phyloP scores from a whole-genome alignment of 2,113 vertebrate genomes.

The Hippocampus barbouri region DNA sequence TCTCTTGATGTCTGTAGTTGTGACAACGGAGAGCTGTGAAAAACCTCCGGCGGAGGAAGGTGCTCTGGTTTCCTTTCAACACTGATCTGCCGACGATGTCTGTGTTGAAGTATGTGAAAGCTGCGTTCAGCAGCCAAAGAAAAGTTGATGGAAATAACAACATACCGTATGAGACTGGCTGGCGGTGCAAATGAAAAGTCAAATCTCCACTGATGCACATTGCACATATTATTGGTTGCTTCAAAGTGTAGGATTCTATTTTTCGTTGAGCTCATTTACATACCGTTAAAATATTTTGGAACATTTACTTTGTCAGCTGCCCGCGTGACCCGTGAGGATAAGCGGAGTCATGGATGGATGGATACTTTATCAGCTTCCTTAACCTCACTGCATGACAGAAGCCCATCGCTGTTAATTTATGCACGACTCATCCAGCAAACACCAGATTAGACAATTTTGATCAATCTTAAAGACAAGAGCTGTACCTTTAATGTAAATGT shows the following conservation, averaged over 20 bases:
- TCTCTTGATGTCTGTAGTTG: conserved; percentile 29
- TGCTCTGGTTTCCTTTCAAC: conserved; percentile 55
- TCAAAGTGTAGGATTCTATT: conserved; percentile 2
- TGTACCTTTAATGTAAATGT: conserved; percentile 4
- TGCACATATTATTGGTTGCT: neutral
- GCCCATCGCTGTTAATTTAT: neutral
- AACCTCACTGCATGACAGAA: neutral
- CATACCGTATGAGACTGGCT: neutral
- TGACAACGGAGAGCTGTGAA: conserved; percentile 6
- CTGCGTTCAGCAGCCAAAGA: neutral
- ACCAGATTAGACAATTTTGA: conserved; percentile 27
- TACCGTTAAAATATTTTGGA: conserved; percentile 2
- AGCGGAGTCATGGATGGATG: no score
- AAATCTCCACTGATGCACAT: neutral
- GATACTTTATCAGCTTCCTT: conserved; percentile 4
- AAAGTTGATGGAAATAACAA: neutral
- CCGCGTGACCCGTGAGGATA: no score
- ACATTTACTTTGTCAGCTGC: conserved; percentile 8
- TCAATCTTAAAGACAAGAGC: neutral
- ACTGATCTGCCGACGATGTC: conserved; percentile 15
- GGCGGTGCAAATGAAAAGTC: neutral
- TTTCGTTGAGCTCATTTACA: neutral
- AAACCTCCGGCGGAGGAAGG: conserved; percentile 19
- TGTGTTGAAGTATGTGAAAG: neutral
- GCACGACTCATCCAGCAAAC: conserved; percentile 21